phyloP scores from a whole-genome alignment of 2,888 invertebrate species.

The Drosophila recens region DNA sequence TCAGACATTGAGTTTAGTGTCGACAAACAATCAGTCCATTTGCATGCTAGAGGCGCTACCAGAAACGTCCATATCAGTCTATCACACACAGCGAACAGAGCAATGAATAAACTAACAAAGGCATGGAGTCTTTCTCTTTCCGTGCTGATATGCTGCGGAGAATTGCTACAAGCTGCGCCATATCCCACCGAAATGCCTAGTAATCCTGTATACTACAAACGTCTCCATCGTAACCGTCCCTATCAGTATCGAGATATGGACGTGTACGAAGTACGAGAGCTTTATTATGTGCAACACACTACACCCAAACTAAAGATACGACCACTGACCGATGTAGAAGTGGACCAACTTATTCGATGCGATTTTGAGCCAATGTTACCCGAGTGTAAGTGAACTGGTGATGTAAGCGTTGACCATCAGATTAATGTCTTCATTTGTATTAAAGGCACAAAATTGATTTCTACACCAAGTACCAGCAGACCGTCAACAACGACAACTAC shows the following conservation, averaged over 20 bases:
- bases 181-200: neutral
- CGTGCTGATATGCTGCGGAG: neutral
- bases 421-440: neutral
- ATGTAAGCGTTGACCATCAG: neutral
- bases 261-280: conserved; percentile 11
- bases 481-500: neutral
- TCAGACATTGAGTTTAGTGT: neutral
- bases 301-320: conserved; percentile 3
- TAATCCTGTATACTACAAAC: conserved; percentile 13
- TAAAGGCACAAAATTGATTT: neutral
- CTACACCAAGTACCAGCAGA: neutral
- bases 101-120: conserved; percentile 2
- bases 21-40: neutral
- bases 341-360: conserved; percentile 12
- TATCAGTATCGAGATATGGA: neutral
- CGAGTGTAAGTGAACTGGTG: conserved; percentile 1
- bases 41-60: neutral
- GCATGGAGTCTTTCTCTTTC: neutral
- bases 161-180: conserved; percentile 1
- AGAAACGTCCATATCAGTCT: conserved; percentile 6
- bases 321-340: neutral
- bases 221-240: conserved; percentile 4
- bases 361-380: conserved; percentile 15
- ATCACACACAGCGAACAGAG: conserved; percentile 1
- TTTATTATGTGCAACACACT: conserved; percentile 8